Evolutionary conservation across 2,113 vertebrate genomes (phyloP).

Genomic region (Agelaius tricolor): DNA sequence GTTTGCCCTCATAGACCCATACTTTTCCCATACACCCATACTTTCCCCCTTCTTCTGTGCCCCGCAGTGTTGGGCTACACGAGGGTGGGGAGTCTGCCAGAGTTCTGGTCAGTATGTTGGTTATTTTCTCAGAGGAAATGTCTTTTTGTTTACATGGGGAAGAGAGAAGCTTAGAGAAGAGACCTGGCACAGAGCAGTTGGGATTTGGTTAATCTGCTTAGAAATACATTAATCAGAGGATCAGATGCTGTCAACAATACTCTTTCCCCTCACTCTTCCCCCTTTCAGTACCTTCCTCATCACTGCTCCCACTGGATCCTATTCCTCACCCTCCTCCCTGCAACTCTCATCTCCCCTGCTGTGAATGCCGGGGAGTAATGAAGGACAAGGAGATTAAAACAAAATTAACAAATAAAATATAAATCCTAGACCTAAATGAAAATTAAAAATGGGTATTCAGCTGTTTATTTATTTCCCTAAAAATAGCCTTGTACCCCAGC

Average conservation of each 20-base stretch:
- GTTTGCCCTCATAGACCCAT: not conserved
- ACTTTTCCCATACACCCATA: not conserved
- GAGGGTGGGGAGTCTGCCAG: not conserved
- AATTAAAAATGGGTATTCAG: conserved; percentile 42
- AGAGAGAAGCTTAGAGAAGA: conserved; percentile 72
- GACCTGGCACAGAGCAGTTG: conserved; percentile 76
- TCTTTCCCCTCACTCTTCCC: conserved; percentile 46
- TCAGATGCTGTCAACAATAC: conserved; percentile 73
- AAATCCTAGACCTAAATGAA: conserved; percentile 61
- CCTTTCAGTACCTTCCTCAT: conserved; percentile 27
- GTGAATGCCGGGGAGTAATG: conserved; percentile 47
- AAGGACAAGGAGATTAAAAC: conserved; percentile 57
- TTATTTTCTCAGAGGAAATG: conserved; percentile 44
- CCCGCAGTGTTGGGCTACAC: not conserved
- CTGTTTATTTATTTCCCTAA: conserved; percentile 30
- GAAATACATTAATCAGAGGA: conserved; percentile 75
- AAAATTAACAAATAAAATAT: conserved; percentile 67
- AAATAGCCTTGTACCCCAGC: not conserved
- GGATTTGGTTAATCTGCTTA: conserved; percentile 82
- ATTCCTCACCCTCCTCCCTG: not conserved
- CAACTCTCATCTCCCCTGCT: conserved; percentile 32
- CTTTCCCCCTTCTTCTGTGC: not conserved
- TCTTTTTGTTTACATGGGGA: conserved; percentile 58
- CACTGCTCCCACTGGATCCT: conserved; percentile 13
- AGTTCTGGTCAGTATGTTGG: not conserved